Evolutionary conservation across 2,113 vertebrate species (phyloP).

Genomic region (Aspidoscelis tigris): DNA sequence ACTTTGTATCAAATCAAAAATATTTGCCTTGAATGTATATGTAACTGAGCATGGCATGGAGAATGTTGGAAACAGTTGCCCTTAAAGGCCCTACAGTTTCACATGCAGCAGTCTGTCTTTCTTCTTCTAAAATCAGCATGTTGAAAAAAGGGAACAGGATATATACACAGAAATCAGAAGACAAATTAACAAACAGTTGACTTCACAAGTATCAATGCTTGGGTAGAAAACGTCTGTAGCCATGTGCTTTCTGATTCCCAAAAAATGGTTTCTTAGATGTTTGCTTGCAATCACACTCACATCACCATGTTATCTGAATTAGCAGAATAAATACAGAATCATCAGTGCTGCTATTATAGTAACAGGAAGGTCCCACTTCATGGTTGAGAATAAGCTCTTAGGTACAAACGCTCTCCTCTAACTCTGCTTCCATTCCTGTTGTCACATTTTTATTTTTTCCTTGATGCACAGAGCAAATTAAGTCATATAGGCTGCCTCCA

Average conservation of each 20-base stretch:
- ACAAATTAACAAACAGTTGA: slow-evolving; percentile 33
- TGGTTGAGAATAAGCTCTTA: background rate
- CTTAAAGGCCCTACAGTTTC: background rate
- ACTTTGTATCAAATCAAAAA: background rate
- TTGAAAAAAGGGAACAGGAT: slow-evolving; percentile 1
- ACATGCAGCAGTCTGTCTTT: slow-evolving; percentile 26
- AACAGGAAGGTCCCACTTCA: background rate
- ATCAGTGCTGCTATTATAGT: slow-evolving; percentile 26
- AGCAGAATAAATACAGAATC: slow-evolving; percentile 7
- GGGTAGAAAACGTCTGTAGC: slow-evolving; percentile 40
- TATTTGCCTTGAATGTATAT: background rate
- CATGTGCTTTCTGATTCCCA: slow-evolving; percentile 30
- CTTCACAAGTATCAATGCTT: slow-evolving; percentile 15
- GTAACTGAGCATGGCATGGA: background rate
- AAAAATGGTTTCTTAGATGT: slow-evolving; percentile 41
- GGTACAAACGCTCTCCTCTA: background rate
- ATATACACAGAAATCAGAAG: slow-evolving; percentile 35
- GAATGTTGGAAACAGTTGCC: background rate
- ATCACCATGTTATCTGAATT: background rate
- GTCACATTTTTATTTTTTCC: slow-evolving; percentile 2
- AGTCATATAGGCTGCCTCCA: background rate
- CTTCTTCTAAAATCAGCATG: slow-evolving; percentile 12
- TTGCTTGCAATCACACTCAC: slow-evolving; percentile 28
- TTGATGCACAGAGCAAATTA: slow-evolving; percentile 6
- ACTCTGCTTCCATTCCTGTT: background rate